A percentile compares a stretch with the other conserved stretches of the same genome.
phyloP scores from a whole-genome alignment of 30 jellyfish, hydroid and myxozoan genomes.

The Hydractinia echinata region DNA sequence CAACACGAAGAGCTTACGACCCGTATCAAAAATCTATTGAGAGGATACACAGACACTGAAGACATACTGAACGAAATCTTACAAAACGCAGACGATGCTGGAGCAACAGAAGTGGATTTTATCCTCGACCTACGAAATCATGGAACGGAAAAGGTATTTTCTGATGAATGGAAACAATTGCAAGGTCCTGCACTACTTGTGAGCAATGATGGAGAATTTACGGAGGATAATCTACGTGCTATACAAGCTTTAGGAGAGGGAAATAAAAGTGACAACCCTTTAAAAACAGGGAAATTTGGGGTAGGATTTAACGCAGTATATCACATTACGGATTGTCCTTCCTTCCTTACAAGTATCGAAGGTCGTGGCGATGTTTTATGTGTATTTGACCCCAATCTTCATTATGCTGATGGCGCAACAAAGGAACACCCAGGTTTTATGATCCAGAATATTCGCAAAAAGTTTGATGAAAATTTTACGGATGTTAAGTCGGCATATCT shows the following conservation, averaged over 20 bases:
- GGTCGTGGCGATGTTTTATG: constrained; percentile 35
- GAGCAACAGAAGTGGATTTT: constrained; percentile 62
- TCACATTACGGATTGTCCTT: constrained; percentile 71
- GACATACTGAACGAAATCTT: constrained; percentile 59
- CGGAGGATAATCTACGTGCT: constrained; percentile 52
- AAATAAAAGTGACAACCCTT: constrained; percentile 46
- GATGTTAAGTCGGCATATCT: constrained; percentile 14
- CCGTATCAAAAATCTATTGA: constrained; percentile 59
- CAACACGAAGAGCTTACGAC: constrained; percentile 70
- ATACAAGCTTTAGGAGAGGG: constrained; percentile 73
- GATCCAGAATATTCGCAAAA: constrained; percentile 46
- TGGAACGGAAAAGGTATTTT: constrained; percentile 32
- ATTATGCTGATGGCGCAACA: constrained; percentile 44
- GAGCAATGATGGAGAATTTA: constrained; percentile 61
- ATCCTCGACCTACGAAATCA: constrained; percentile 47
- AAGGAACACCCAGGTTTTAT: constrained; percentile 64
- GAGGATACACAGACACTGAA: constrained; percentile 48
- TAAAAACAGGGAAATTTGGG: constrained; percentile 82
- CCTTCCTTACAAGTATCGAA: constrained; percentile 38
- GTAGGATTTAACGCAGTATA: constrained; percentile 83
- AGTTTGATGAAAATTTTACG: constrained; percentile 14
- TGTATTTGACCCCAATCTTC: constrained; percentile 70
- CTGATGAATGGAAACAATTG: constrained; percentile 60
- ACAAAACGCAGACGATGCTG: constrained; percentile 94
- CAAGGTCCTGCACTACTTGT: constrained; percentile 87